phyloP scores from a whole-genome alignment of 2,888 invertebrate species.

The Ypsolopha sequella region DNA sequence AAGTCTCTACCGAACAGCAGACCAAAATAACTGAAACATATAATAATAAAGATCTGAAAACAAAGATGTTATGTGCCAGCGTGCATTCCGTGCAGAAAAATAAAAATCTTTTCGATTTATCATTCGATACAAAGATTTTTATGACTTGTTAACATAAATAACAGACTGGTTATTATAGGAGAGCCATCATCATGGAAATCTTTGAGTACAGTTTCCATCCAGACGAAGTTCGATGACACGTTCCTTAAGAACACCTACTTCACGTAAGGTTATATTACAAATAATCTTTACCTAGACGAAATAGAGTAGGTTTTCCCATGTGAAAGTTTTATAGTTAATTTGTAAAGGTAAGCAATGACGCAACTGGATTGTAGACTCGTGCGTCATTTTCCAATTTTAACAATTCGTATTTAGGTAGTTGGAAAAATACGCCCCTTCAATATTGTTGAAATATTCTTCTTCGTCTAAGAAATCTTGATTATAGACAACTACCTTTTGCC shows the following conservation, averaged over 20 bases:
- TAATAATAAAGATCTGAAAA: too few species aligned
- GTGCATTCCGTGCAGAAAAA: too few species aligned
- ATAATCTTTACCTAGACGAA: neutral
- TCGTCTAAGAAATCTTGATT: too few species aligned
- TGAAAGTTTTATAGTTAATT: neutral
- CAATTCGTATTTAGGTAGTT: neutral
- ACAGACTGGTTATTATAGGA: neutral
- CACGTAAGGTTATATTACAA: neutral
- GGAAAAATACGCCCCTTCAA: neutral
- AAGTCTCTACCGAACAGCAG: too few species aligned
- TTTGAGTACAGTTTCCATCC: neutral
- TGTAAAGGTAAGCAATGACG: neutral
- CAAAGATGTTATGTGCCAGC: too few species aligned
- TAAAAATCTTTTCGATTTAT: too few species aligned
- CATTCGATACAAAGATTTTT: too few species aligned
- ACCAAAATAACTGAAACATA: too few species aligned
- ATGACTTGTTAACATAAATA: too few species aligned
- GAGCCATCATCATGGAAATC: neutral
- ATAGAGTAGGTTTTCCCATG: neutral
- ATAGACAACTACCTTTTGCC: too few species aligned
- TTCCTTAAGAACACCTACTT: neutral
- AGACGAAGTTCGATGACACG: constrained; percentile 1
- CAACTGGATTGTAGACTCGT: constrained; percentile 1
- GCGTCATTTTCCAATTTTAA: neutral
- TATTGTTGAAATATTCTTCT: too few species aligned